Conservation (phyloP, 1,140 invertebrate species). For the Drosophila setifemur region DNA sequence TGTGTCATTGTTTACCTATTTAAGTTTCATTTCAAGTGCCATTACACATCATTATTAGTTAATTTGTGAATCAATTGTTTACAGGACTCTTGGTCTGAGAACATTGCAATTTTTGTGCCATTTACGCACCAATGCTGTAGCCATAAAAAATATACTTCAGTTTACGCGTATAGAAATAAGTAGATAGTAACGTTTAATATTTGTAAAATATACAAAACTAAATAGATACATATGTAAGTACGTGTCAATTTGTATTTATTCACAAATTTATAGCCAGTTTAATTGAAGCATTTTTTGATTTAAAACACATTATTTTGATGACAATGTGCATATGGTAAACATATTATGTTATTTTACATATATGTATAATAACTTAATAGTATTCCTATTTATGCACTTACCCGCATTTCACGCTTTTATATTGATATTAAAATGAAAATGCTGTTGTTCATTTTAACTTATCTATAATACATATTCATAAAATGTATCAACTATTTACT, state of each 20-base stretch:
- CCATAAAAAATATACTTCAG: constrained; percentile 37
- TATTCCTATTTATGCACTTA: background rate
- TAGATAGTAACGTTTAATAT: constrained; percentile 50
- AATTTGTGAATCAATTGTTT: constrained; percentile 24
- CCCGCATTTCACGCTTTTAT: too few relatives aligned
- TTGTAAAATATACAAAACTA: constrained; percentile 20
- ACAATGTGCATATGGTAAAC: background rate
- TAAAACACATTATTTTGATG: too few relatives aligned
- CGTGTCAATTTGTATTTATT: too few relatives aligned
- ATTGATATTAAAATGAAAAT: too few relatives aligned
- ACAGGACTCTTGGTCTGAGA: background rate
- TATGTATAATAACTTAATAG: background rate
- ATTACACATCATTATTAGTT: constrained; percentile 41
- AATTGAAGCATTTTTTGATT: too few relatives aligned
- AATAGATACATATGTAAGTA: constrained; percentile 4
- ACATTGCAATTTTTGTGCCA: constrained; percentile 64
- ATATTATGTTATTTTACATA: background rate
- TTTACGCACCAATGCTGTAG: constrained; percentile 67
- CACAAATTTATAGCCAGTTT: background rate
- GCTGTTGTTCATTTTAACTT: too few relatives aligned
- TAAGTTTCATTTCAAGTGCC: constrained; percentile 79
- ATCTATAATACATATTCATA: too few relatives aligned
- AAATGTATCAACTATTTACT: too few relatives aligned
- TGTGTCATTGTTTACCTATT: constrained; percentile 36
- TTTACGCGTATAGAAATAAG: constrained; percentile 16